A percentile compares a stretch with the other conserved stretches of the same genome.
Conservation (phyloP, 2,113 vertebrate genomes). For the Prionailurus bengalensis region DNA sequence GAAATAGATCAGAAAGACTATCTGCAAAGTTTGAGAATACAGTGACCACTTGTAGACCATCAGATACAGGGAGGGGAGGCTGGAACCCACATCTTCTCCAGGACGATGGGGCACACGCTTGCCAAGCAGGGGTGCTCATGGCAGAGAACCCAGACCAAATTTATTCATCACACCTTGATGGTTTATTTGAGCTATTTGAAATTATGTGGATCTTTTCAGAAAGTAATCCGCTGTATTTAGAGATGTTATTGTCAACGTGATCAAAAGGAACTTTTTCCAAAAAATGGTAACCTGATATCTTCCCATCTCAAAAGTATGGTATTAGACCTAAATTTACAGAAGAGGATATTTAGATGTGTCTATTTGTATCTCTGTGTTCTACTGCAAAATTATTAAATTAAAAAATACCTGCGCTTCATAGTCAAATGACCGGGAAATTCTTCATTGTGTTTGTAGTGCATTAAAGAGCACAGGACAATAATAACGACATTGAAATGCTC, state of each 20-base stretch:
- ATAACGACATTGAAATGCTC: neutral
- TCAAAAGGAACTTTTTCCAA: neutral
- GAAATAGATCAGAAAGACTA: neutral
- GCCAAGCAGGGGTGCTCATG: fast-evolving
- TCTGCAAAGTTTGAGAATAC: neutral
- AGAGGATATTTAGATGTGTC: neutral
- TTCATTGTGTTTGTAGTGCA: neutral
- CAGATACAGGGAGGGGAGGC: too few relatives aligned
- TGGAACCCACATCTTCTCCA: neutral
- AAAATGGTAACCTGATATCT: neutral
- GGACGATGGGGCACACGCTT: fast-evolving
- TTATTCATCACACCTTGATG: neutral
- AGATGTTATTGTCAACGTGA: neutral
- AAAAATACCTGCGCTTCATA: neutral
- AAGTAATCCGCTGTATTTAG: neutral
- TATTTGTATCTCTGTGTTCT: neutral
- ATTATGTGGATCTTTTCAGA: neutral
- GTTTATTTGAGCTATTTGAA: too few relatives aligned
- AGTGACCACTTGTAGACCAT: too few relatives aligned
- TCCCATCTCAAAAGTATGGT: neutral
- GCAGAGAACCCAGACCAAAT: fast-evolving
- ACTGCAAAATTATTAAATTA: neutral
- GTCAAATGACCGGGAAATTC: neutral
- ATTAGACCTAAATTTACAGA: neutral
- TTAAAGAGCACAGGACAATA: neutral